Evolutionary conservation across 2,113 vertebrate genomes (phyloP).

Genomic region (Pollimyrus isidori): DNA sequence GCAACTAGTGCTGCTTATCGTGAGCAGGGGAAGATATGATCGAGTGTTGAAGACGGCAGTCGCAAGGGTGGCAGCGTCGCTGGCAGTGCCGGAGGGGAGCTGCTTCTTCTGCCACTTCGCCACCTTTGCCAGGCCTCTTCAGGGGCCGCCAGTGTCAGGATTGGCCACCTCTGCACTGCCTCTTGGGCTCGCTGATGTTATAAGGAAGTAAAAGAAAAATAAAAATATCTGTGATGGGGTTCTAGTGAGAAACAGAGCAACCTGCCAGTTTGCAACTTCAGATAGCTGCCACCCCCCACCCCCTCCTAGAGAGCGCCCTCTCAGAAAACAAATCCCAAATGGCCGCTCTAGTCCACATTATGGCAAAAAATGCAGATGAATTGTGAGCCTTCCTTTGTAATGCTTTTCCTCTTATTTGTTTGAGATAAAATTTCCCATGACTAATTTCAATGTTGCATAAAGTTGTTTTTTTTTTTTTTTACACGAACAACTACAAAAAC

Average conservation of each 20-base stretch:
- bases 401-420: background rate
- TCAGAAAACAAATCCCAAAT: background rate
- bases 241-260: background rate
- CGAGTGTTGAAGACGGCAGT: background rate
- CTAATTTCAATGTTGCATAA: background rate
- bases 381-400: background rate
- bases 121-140: background rate
- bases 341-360: background rate
- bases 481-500: background rate
- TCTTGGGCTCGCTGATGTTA: background rate
- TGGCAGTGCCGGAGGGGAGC: background rate
- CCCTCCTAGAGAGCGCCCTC: background rate
- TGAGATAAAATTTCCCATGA: background rate
- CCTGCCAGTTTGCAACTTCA: background rate
- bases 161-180: too few relatives aligned
- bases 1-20: background rate
- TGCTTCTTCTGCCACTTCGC: background rate
- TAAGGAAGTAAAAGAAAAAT: background rate
- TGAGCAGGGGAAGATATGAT: background rate
- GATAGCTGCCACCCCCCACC: background rate
- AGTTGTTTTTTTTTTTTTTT: background rate
- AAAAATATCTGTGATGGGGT: background rate
- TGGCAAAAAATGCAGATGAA: background rate
- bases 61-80: background rate
- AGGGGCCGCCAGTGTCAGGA: background rate